A percentile compares a stretch with the other conserved stretches of the same genome.
These are phyloP conservation scores for Parazoanthus atlanticus DNA, from an alignment of 92 coral and sea anemone genomes.

Conservation along the genomic window DNA sequence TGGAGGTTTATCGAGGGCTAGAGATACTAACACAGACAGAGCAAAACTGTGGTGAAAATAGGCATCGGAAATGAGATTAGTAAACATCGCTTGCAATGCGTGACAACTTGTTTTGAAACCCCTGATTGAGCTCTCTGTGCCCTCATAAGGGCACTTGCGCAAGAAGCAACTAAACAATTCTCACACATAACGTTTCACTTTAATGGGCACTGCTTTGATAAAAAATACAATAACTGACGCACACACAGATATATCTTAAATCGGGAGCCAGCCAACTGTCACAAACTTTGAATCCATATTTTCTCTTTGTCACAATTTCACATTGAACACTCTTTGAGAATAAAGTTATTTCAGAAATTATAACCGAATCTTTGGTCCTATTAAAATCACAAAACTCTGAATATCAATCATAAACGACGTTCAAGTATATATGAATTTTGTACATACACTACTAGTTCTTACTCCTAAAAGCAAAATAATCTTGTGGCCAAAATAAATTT, in stretches of 20 bases:
- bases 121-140: too few species aligned
- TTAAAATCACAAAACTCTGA: neutral
- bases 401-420: neutral
- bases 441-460: neutral
- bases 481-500: neutral
- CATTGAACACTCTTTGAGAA: neutral
- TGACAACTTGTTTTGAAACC: too few species aligned
- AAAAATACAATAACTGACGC: neutral
- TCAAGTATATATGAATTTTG: neutral
- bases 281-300: neutral
- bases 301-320: neutral
- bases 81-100: too few species aligned
- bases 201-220: constrained; percentile 18
- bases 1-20: too few species aligned
- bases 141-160: too few species aligned
- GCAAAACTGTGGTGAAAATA: too few species aligned
- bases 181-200: constrained; percentile 4
- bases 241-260: neutral
- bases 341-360: neutral
- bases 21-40: too few species aligned
- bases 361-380: neutral
- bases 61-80: too few species aligned
- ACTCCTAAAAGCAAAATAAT: neutral
- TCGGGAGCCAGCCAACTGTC: neutral
- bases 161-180: neutral